A percentile compares a stretch with the other conserved stretches of the same genome.
These are phyloP conservation scores for Acanthosepion esculentum DNA, from an alignment of 2,888 invertebrate genomes.

Conservation along the genomic window DNA sequence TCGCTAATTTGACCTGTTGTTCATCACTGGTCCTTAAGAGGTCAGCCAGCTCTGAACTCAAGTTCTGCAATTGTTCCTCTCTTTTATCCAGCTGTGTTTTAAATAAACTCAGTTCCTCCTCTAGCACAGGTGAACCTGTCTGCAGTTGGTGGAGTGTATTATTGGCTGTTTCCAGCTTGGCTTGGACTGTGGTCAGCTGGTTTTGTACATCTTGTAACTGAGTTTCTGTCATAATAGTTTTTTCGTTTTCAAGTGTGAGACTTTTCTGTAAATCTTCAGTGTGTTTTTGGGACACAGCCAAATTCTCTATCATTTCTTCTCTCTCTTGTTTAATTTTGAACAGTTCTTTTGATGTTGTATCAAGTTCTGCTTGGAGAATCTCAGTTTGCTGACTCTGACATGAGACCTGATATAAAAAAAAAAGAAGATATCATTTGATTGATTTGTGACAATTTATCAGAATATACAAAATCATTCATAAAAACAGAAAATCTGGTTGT, in stretches of 20 bases:
- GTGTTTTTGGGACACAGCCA: slow-evolving; percentile 25
- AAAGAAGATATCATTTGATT: neutral
- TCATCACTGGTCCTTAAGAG: neutral
- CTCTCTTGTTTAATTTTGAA: slow-evolving; percentile 37
- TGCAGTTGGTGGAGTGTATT: slow-evolving; percentile 49
- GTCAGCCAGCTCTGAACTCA: slow-evolving; percentile 24
- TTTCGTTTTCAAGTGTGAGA: neutral
- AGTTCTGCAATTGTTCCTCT: slow-evolving; percentile 42
- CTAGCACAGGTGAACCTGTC: neutral
- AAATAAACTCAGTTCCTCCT: neutral
- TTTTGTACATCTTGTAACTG: neutral
- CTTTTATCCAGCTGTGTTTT: neutral
- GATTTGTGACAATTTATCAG: too few species aligned
- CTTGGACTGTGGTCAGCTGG: neutral
- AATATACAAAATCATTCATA: too few species aligned
- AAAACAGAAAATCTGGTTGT: too few species aligned
- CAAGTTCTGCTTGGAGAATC: slow-evolving; percentile 47
- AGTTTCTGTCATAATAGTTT: too few species aligned
- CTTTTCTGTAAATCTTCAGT: neutral
- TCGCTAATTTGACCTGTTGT: slow-evolving; percentile 50
- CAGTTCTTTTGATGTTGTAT: slow-evolving; percentile 44
- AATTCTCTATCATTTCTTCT: neutral
- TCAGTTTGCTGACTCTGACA: slow-evolving; percentile 4
- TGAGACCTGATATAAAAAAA: neutral
- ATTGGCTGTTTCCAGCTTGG: neutral